Base-by-base conservation (phyloP, 2,888 invertebrate species). In the Abrostola triplasia region DNA sequence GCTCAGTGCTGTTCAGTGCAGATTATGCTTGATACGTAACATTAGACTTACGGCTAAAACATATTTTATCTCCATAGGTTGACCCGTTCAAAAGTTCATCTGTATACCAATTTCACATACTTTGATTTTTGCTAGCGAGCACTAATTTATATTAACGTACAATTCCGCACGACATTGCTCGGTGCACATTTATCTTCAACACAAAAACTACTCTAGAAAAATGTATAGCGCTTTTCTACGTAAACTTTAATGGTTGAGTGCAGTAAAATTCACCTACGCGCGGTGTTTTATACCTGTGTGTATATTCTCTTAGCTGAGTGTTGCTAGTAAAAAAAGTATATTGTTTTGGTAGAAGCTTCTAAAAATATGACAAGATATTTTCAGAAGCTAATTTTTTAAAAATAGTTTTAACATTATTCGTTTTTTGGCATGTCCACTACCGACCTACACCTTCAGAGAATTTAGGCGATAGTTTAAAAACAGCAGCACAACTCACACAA, bases 161-260 rank as follows among this genome's bases (percentile, higher is more conserved):
- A 60, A 65, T 80, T 53, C 67, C 37, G 62, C 58, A 75, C 68
- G 76, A 75, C 76, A 78, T 71, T 65, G 64, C 75, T 63, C 49
- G 63, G 40, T 71, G 72, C 67, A 60, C 79, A 73, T 80, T 80
- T 80, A 67, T 78, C 72, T 80, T 75, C 60, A 71, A 59, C 71
- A 60, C 67, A 77, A 77, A 77, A 78, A 77, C 62, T 60, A 67
- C 61, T 56, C 75, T 64, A 63, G 79, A 78, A 75, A 80, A 80
- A 78, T 80, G 63, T 67, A 67, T 80, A 66, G 76, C 72, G 64
- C 64, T 74, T 74, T 69, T 36, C 61, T 78, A 78, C 65, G 79
- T 67, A 59, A 59, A 67, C 67, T 75, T 71, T 71, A 80, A 74
- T 64, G 62, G 76, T 51, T 63, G 59, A 51, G 70, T 52, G 58